Evolutionary conservation across 2,888 invertebrate species (phyloP).

Genomic region (Cylloceria caligata): DNA sequence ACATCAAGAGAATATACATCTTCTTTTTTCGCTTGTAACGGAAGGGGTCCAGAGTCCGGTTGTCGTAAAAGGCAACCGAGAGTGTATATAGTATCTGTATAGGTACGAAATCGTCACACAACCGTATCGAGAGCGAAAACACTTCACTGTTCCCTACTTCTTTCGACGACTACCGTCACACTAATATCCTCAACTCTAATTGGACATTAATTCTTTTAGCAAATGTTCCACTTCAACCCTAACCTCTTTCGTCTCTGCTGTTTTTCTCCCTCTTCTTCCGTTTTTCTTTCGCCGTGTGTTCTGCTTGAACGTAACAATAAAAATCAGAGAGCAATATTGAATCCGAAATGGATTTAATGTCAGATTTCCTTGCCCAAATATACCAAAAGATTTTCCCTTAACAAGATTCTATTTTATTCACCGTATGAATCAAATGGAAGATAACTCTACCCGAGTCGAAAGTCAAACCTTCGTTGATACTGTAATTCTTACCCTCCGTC

Average conservation of each 20-base stretch:
- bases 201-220: conserved; percentile 42
- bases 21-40: conserved; percentile 5
- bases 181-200: conserved; percentile 37
- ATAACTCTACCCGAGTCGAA: too few species aligned
- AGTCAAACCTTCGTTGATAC: too few species aligned
- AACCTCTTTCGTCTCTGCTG: neutral
- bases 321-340: neutral
- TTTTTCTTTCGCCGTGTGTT: neutral
- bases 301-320: neutral
- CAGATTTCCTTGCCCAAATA: neutral
- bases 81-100: conserved; percentile 1
- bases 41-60: neutral
- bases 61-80: conserved; percentile 1
- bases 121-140: conserved; percentile 43
- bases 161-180: conserved; percentile 29
- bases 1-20: neutral
- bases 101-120: conserved; percentile 20
- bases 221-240: conserved; percentile 4
- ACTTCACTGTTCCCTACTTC: conserved; percentile 46
- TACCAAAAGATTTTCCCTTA: neutral
- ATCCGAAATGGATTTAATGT: neutral
- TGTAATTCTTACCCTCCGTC: too few species aligned
- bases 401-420: conserved; percentile 4
- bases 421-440: neutral
- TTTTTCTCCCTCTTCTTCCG: neutral